These are phyloP conservation scores for Cyprinodon brontotheroides DNA, from an alignment of 2,113 vertebrate genomes.

Conservation along the genomic window DNA sequence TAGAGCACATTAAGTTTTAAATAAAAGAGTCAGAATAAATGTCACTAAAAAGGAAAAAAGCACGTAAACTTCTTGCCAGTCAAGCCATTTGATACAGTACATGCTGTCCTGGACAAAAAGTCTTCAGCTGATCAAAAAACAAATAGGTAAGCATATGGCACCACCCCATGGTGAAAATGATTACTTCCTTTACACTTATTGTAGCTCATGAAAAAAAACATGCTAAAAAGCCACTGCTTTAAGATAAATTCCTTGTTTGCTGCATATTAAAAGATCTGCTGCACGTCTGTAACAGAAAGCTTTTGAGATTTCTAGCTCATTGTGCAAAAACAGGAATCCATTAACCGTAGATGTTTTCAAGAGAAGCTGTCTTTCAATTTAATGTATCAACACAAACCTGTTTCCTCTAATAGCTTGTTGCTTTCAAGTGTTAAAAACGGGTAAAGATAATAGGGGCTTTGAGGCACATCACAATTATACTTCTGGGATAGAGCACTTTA, in stretches of 20 bases:
- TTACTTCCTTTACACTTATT: not conserved
- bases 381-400: no score
- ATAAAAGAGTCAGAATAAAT: not conserved
- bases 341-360: no score
- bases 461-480: no score
- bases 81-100: not conserved
- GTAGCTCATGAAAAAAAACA: not conserved
- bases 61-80: not conserved
- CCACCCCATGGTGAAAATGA: slow-evolving; percentile 39
- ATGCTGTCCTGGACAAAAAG: not conserved
- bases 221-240: not conserved
- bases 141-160: slow-evolving; percentile 1
- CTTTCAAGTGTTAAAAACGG: no score
- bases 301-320: no score
- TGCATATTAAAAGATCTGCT: not conserved
- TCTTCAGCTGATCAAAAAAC: not conserved
- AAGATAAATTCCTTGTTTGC: not conserved
- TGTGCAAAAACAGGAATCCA: no score
- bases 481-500: not conserved
- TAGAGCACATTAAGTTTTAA: no score
- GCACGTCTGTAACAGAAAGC: no score
- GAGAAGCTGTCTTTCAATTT: no score
- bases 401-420: no score
- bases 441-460: no score
- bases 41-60: not conserved